These are phyloP conservation scores for Lochmaea crataegi DNA, from an alignment of 2,888 invertebrate genomes.

Conservation along the genomic window DNA sequence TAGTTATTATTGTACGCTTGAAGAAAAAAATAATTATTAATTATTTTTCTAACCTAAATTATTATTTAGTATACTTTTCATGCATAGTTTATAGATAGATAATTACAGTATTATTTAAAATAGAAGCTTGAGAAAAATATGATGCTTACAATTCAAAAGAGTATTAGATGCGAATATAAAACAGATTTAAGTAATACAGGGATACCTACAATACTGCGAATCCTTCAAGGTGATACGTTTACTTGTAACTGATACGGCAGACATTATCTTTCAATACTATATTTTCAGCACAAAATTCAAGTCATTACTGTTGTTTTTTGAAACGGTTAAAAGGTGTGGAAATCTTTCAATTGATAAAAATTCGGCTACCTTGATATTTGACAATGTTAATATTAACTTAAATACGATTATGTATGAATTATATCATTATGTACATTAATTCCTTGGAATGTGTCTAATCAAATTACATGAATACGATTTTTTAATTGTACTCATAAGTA, in stretches of 20 bases:
- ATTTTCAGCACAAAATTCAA: not conserved
- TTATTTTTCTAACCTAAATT: conserved; percentile 3
- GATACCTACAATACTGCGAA: conserved; percentile 5
- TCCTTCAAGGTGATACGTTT: not conserved
- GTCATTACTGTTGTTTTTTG: not conserved
- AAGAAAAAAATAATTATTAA: conserved; percentile 27
- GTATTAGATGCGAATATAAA: conserved; percentile 4
- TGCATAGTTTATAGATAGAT: not conserved
- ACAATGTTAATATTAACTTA: too few species aligned
- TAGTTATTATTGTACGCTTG: conserved; percentile 15
- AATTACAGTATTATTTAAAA: not conserved
- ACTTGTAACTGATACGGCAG: not conserved
- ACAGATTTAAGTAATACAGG: conserved; percentile 3
- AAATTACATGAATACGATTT: too few species aligned
- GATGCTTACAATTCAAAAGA: not conserved
- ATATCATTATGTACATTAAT: too few species aligned
- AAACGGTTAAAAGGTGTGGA: too few species aligned
- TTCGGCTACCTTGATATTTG: too few species aligned
- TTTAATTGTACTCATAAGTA: too few species aligned
- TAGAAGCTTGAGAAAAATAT: not conserved
- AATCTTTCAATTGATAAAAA: too few species aligned
- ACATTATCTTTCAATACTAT: not conserved
- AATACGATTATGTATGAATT: too few species aligned
- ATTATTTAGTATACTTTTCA: not conserved
- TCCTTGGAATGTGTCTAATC: too few species aligned